Evolutionary conservation across 2,113 vertebrate genomes (phyloP).

Genomic region (Hylia prasina): DNA sequence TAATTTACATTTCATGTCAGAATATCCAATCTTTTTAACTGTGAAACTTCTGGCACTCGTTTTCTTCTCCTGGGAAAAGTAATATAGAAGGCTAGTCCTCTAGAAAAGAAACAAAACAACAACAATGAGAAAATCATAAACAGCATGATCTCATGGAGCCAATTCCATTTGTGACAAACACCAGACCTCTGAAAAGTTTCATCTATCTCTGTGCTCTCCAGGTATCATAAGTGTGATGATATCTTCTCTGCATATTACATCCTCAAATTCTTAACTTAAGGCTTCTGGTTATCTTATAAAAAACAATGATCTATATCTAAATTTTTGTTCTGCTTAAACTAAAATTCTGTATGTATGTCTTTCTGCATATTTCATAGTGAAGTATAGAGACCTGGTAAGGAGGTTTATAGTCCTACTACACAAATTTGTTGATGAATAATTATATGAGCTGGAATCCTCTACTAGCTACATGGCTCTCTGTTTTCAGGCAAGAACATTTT

Average conservation of each 20-base stretch:
- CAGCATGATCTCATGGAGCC: background rate
- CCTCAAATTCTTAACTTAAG: background rate
- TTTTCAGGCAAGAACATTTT: background rate
- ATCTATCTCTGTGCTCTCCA: background rate
- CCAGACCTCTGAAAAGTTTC: background rate
- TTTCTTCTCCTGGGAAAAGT: background rate
- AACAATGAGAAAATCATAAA: background rate
- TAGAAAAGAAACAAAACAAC: too few relatives aligned
- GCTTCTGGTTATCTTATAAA: background rate
- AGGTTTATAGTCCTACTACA: background rate
- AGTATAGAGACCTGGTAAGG: background rate
- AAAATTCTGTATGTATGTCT: background rate
- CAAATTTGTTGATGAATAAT: background rate
- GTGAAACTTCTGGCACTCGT: background rate
- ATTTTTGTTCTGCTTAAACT: background rate
- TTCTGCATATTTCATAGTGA: background rate
- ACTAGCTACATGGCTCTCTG: background rate
- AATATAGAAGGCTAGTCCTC: background rate
- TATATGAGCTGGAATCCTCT: background rate
- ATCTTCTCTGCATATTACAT: background rate
- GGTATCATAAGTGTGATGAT: background rate
- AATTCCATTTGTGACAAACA: background rate
- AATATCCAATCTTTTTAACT: background rate
- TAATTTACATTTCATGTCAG: background rate
- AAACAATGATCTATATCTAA: background rate